Base-by-base conservation (phyloP, 2,797 vertebrate species). In the Parambassis ranga region DNA sequence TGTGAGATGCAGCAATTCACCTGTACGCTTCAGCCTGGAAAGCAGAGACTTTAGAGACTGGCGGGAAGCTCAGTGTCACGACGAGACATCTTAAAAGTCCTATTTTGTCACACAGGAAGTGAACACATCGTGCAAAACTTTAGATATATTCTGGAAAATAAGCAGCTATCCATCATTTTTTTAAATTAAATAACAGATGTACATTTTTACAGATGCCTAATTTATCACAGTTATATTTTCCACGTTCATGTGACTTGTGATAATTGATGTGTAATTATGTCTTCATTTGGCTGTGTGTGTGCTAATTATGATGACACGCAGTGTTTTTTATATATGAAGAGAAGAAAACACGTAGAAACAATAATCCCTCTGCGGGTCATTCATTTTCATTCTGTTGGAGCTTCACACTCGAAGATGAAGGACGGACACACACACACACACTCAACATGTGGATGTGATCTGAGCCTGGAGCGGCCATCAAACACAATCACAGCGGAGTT, bases 1-100 rank as follows among this genome's bases (percentile, higher is more conserved):
- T 87, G 87, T 71, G 85, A 88, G 80, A 63, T 75, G 69, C 77
- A 55, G 76, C 81, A 63, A 44, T 81, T 89, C 75, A 85, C 85
- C 84, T 85, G 82, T 48, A 64, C 51, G 1, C 56, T 63, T 58
- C 33, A 24, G 52, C 58, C 42, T 49, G 42, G 8, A 37, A 71
- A 56, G 66, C 61, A 27, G n/a, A 55, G 28, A 58, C 41, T 46
- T 56, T 18, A 27, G 31, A 37, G 48, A 67, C 32, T 39, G 19
- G 13, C 10, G 27, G 56, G 51, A 42, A 38, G 50, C 50, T 24
- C 33, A 42, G 14, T 42, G 24, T 49, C 38, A 7, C 27, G 19
- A 20, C 6, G 7, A 70, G 43, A 55, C 38, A 24, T 27, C 13
- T 36, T 28, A 26, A 46, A 16, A 35, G 7, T 49, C 20, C 15